Conservation (phyloP, 1,140 invertebrate genomes). For the Microplitis demolitor region DNA sequence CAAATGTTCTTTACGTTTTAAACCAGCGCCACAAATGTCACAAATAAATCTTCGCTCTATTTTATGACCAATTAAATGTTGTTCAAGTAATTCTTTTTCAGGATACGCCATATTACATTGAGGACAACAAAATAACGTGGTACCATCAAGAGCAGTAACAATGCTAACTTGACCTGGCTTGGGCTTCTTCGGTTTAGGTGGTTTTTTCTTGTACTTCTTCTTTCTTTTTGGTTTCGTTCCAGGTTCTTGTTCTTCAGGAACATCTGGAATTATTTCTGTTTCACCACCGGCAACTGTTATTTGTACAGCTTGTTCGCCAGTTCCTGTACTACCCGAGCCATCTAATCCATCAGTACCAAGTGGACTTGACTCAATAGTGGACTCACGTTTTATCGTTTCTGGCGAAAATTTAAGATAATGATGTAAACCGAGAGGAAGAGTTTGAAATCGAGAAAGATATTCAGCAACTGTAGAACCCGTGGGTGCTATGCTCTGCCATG, state of each 20-base stretch:
- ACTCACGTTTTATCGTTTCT: slow-evolving; percentile 63
- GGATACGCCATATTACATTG: slow-evolving; percentile 81
- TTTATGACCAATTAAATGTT: slow-evolving; percentile 77
- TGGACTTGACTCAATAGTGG: slow-evolving; percentile 62
- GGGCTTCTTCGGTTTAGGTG: slow-evolving; percentile 73
- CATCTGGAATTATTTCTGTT: slow-evolving; percentile 61
- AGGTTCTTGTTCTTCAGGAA: slow-evolving; percentile 58
- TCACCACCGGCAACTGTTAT: slow-evolving; percentile 56
- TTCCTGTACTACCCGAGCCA: slow-evolving; percentile 46
- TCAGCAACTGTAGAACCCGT: slow-evolving; percentile 78
- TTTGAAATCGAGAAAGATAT: slow-evolving; percentile 74
- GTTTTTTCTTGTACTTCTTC: slow-evolving; percentile 81
- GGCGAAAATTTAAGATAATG: slow-evolving; percentile 68
- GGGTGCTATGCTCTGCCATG: slow-evolving; percentile 75
- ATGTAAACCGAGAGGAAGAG: slow-evolving; percentile 61
- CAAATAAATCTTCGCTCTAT: slow-evolving; percentile 73
- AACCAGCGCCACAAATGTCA: slow-evolving; percentile 68
- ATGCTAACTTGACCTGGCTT: slow-evolving; percentile 76
- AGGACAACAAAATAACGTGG: slow-evolving; percentile 76
- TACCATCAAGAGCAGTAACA: slow-evolving; percentile 73
- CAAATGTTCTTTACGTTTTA: slow-evolving; percentile 80
- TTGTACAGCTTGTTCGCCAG: slow-evolving; percentile 53
- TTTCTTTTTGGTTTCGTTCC: slow-evolving; percentile 70
- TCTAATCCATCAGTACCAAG: slow-evolving; percentile 55
- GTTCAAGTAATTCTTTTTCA: slow-evolving; percentile 75